Conservation (phyloP, 2,113 vertebrate species). For the Hyaena hyaena region DNA sequence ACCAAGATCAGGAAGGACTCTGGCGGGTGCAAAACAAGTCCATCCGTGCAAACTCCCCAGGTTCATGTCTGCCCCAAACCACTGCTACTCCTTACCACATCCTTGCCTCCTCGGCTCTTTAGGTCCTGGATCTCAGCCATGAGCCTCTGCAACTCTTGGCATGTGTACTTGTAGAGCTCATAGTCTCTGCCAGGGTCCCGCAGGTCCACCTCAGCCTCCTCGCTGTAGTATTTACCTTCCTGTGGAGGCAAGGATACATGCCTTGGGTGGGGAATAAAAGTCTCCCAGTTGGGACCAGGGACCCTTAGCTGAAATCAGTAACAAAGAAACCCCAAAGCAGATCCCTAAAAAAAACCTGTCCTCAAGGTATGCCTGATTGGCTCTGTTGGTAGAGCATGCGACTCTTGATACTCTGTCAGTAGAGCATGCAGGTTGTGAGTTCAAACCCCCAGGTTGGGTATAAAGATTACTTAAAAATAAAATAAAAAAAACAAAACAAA, state of each 20-base stretch:
- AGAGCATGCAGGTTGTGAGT: too few species aligned
- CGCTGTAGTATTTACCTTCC: slow-evolving; percentile 94
- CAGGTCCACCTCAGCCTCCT: slow-evolving; percentile 94
- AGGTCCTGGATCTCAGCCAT: slow-evolving; percentile 98
- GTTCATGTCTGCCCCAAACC: rapidly evolving
- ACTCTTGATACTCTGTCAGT: too few species aligned
- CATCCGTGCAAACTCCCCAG: not conserved
- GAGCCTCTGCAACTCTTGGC: slow-evolving; percentile 92
- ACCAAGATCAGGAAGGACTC: not conserved
- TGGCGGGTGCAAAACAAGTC: not conserved
- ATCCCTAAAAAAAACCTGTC: not conserved
- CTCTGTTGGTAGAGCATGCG: too few species aligned
- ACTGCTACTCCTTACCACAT: slow-evolving; percentile 88
- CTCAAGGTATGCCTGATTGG: not conserved
- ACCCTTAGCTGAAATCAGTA: not conserved
- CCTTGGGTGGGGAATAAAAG: not conserved
- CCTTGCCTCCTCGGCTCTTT: slow-evolving; percentile 93
- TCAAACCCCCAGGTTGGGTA: too few species aligned
- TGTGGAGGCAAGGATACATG: slow-evolving; percentile 71
- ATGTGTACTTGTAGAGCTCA: slow-evolving; percentile 93
- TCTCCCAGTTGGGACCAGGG: not conserved
- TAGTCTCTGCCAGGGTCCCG: slow-evolving; percentile 94
- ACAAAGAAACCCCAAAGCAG: not conserved
- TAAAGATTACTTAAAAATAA: too few species aligned
- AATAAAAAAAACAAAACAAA: too few species aligned